These are phyloP conservation scores for Rhinatrema bivittatum DNA, from an alignment of 2,797 vertebrate species.

Conservation along the genomic window DNA sequence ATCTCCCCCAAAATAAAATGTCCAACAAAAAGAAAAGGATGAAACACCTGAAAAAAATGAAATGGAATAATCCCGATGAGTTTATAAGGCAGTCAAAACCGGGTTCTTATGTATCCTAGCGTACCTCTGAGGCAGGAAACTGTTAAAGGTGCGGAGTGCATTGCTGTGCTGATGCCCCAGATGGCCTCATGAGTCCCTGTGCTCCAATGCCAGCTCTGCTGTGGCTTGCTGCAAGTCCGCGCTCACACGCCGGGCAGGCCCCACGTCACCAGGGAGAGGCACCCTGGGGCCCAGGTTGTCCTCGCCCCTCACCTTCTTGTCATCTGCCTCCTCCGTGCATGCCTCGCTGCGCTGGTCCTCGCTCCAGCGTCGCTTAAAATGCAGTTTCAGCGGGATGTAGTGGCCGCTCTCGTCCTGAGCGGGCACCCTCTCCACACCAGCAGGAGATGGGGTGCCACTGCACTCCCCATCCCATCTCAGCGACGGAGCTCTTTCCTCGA, in stretches of 20 bases:
- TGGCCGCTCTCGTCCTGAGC: constrained; percentile 15
- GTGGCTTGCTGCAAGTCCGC: constrained; percentile 81
- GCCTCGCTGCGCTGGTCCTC: constrained; percentile 84
- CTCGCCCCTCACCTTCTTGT: constrained; percentile 74
- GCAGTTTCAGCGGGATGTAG: constrained; percentile 84
- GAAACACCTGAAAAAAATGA: not conserved
- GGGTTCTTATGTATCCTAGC: too few species aligned
- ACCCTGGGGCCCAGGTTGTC: constrained; percentile 40
- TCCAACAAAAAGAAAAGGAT: not conserved
- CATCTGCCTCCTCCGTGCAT: constrained; percentile 67
- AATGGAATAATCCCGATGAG: constrained; percentile 6
- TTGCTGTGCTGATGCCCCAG: too few species aligned
- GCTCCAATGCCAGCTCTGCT: constrained; percentile 83
- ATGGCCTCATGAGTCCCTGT: constrained; percentile 75
- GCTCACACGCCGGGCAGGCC: constrained; percentile 50
- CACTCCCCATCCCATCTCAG: not conserved
- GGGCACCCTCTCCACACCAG: constrained; percentile 1
- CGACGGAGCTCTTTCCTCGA: constrained; percentile 19
- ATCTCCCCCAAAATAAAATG: not conserved
- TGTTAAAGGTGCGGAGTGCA: too few species aligned
- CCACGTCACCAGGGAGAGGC: constrained; percentile 14
- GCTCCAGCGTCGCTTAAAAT: constrained; percentile 91
- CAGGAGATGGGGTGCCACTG: not conserved
- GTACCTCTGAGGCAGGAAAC: too few species aligned
- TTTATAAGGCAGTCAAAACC: constrained; percentile 10